Evolutionary conservation across 2,888 invertebrate species (phyloP), one percentile per base, ranked within the genome.

Genomic region (Caenorhabditis japonica): DNA sequence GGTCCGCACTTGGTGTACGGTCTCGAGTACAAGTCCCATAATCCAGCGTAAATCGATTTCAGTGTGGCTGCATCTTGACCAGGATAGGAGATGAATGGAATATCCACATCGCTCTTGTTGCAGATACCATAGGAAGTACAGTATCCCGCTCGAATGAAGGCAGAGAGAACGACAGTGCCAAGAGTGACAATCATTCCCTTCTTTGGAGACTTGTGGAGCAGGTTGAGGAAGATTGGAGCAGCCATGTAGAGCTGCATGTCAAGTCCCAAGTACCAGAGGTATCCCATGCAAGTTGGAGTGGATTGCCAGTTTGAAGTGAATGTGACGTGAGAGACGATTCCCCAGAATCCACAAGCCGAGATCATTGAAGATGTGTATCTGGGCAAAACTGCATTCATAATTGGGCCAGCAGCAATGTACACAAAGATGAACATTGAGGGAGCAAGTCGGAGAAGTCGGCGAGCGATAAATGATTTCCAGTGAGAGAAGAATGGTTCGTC

Each of bases 1-100:
- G 86, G 86, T 7, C 85, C 86, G 60, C 84, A 83, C 61, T 85
- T 86, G 47, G 86, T 86, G 66, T 80, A 78, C 4, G 86, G 86
- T 25, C 85, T 79, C 1, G 80, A 79, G 76, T 86, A 86, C 76
- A 85, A 82, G 47, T 85, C 82, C 84, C 83, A 84, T 7, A 86
- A 66, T 4, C 85, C 84, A 7, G 66, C 80, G 70, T 86, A 85
- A 27, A 83, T 78, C n/a, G 52, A 30, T 23, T 55, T 41, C 41
- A 84, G 43, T 0, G 62, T 62, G 15, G 62, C 74, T 1, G 79
- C 71, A 43, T 75, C 77, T 47, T 78, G 75, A 43, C 73, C 79
- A 1, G 85, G 83, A 49, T 78, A 84, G 12, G 82, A 83, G 75
- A 85, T 85, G 81, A 85, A 85, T 55, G 86, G 86, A 62, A 86